Conservation (phyloP, 2,113 vertebrate genomes). For the Mirounga angustirostris region DNA sequence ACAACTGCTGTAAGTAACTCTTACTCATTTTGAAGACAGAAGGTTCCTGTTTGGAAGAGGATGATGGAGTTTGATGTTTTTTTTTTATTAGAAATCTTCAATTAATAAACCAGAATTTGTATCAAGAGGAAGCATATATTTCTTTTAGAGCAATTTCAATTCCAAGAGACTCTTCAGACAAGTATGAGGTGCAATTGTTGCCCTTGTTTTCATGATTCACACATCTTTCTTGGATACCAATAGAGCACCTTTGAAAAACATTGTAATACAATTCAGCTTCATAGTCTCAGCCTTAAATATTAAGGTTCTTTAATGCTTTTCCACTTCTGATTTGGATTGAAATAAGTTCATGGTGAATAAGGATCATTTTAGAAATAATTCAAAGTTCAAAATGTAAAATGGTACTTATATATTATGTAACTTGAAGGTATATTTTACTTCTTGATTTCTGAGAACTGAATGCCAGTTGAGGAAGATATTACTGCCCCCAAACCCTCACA, state of each 20-base stretch:
- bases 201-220: neutral
- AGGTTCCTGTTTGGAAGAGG: constrained; percentile 42
- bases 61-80: neutral
- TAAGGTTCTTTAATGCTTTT: neutral
- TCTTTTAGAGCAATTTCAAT: neutral
- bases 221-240: neutral
- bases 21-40: constrained; percentile 70
- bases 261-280: neutral
- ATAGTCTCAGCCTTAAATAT: neutral
- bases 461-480: neutral
- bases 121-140: neutral
- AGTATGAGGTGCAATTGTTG: neutral
- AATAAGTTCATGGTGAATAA: neutral
- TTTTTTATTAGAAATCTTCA: constrained; percentile 35
- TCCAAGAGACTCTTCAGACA: neutral
- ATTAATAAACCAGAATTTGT: neutral
- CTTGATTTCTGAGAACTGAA: neutral
- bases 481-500: neutral
- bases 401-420: neutral
- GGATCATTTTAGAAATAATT: constrained; percentile 11
- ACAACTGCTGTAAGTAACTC: constrained; percentile 55
- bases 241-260: neutral
- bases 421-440: neutral
- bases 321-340: neutral
- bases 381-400: neutral